These are phyloP conservation scores for Odontothrips loti DNA, from an alignment of 2,888 invertebrate species.

Conservation along the genomic window DNA sequence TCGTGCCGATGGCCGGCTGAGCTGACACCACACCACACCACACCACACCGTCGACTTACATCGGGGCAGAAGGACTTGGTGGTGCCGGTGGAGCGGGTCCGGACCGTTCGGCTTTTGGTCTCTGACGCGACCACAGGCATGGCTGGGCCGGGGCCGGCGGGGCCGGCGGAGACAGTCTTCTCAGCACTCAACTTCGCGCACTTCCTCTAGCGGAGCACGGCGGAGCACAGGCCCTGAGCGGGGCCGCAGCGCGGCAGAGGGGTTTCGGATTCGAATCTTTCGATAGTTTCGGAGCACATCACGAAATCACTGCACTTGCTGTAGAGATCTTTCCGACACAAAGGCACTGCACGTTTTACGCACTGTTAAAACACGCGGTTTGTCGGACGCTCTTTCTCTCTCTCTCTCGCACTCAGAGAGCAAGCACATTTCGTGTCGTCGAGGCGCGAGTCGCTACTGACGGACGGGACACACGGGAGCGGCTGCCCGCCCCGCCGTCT, in stretches of 20 bases:
- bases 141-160: background rate
- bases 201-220: background rate
- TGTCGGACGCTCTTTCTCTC: no score
- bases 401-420: no score
- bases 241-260: background rate
- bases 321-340: background rate
- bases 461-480: slow-evolving; percentile 37
- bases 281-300: background rate
- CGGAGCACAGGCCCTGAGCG: background rate
- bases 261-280: background rate
- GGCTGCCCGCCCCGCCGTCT: slow-evolving; percentile 39
- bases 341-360: slow-evolving; percentile 28
- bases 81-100: background rate
- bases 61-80: background rate
- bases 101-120: background rate
- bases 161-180: no score
- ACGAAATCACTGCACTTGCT: slow-evolving; percentile 4
- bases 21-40: no score
- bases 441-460: slow-evolving; percentile 38
- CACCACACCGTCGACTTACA: background rate
- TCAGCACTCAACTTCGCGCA: background rate
- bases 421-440: no score
- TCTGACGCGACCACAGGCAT: slow-evolving; percentile 12
- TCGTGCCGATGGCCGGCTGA: no score
- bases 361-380: background rate